phyloP scores from a whole-genome alignment of 2,888 invertebrate genomes.

The Dynastes maya region DNA sequence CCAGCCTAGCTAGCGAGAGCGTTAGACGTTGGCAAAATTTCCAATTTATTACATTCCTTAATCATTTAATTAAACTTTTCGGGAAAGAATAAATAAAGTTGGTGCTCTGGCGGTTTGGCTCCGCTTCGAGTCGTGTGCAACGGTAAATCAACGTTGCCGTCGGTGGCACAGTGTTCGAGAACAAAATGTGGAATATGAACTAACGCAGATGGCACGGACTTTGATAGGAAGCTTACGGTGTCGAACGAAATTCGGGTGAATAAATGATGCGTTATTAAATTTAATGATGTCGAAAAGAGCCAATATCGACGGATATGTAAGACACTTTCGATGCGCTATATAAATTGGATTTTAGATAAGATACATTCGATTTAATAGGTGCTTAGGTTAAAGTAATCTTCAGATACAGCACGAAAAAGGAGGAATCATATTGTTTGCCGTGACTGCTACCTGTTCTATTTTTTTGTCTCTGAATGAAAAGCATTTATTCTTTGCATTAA shows the following conservation, averaged over 20 bases:
- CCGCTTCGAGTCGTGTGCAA: conserved; percentile 31
- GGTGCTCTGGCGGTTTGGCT: conserved; percentile 37
- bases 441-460: neutral
- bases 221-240: conserved; percentile 39
- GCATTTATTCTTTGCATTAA: no score
- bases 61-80: conserved; percentile 47
- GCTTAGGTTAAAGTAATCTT: conserved; percentile 32
- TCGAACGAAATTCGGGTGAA: conserved; percentile 35
- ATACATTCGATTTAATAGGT: conserved; percentile 35
- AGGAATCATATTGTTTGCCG: conserved; percentile 4
- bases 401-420: neutral
- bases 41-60: conserved; percentile 46
- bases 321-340: conserved; percentile 24
- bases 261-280: conserved; percentile 46
- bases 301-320: conserved; percentile 29
- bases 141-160: conserved; percentile 37
- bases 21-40: conserved; percentile 40
- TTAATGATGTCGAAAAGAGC: conserved; percentile 44
- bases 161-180: conserved; percentile 27
- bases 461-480: neutral
- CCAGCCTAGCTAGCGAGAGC: neutral
- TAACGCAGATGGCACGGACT: conserved; percentile 40
- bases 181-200: conserved; percentile 42
- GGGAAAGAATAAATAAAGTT: conserved; percentile 47
- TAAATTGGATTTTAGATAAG: conserved; percentile 42